phyloP scores from a whole-genome alignment of 2,888 invertebrate species.

The Furcula furcula region DNA sequence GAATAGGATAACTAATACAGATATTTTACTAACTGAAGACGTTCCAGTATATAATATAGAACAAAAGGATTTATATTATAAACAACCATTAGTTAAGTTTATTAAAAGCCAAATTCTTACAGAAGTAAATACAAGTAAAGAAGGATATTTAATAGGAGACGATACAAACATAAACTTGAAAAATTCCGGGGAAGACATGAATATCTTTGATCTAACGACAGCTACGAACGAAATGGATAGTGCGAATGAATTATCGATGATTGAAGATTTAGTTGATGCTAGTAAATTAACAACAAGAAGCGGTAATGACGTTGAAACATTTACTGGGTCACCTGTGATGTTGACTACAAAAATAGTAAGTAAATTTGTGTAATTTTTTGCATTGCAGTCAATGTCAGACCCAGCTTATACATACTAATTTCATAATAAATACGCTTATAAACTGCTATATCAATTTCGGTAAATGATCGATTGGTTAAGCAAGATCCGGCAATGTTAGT shows the following conservation, averaged over 20 bases:
- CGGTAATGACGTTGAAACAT: slow-evolving; percentile 48
- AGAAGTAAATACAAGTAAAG: slow-evolving; percentile 17
- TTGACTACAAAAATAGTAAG: too few species aligned
- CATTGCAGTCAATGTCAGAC: too few species aligned
- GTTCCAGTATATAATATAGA: not conserved
- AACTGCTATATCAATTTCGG: too few species aligned
- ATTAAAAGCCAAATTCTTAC: not conserved
- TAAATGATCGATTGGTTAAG: too few species aligned
- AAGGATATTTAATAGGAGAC: slow-evolving; percentile 26
- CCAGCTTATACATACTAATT: too few species aligned
- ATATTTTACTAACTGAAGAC: too few species aligned
- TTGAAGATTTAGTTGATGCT: slow-evolving; percentile 50
- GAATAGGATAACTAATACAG: too few species aligned
- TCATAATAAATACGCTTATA: too few species aligned
- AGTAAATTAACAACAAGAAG: slow-evolving; percentile 45
- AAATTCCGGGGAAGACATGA: slow-evolving; percentile 1
- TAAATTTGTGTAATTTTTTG: too few species aligned
- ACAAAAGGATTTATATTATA: not conserved
- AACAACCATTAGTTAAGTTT: too few species aligned
- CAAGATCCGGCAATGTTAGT: too few species aligned
- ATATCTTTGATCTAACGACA: slow-evolving; percentile 12
- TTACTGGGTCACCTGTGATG: slow-evolving; percentile 22
- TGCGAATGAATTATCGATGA: slow-evolving; percentile 22
- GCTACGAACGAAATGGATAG: slow-evolving; percentile 14
- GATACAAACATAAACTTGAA: slow-evolving; percentile 1